These are phyloP conservation scores for Beroe ovata DNA, from an alignment of 37 sponge, comb jelly and placozoan genomes.

Conservation along the genomic window DNA sequence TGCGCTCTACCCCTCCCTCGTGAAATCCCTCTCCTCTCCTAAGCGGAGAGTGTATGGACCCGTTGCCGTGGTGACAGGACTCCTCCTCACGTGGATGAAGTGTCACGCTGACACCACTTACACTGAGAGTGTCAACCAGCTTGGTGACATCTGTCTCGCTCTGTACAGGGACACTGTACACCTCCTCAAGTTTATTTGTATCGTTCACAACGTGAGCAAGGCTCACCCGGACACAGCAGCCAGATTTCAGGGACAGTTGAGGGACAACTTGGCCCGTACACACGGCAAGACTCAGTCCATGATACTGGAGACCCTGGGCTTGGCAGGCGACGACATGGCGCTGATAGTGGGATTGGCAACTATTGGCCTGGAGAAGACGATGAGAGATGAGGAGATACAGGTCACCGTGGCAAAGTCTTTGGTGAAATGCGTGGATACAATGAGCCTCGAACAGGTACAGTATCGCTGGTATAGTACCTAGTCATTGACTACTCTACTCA, in stretches of 20 bases:
- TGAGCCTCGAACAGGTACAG: conserved; percentile 40
- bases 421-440: neutral
- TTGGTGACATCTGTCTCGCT: conserved; percentile 6
- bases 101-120: neutral
- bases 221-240: conserved; percentile 41
- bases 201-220: conserved; percentile 10
- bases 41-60: conserved; percentile 29
- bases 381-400: neutral
- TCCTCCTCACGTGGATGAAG: conserved; percentile 6
- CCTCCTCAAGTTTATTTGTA: conserved; percentile 33
- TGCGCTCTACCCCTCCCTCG: neutral
- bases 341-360: conserved; percentile 24
- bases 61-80: conserved; percentile 13
- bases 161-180: neutral
- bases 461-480: neutral
- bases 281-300: conserved; percentile 14
- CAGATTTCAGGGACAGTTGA: conserved; percentile 1
- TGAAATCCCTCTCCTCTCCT: neutral
- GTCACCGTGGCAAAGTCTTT: neutral
- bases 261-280: conserved; percentile 18
- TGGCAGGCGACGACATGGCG: neutral
- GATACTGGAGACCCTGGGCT: neutral
- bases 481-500: neutral
- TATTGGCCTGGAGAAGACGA: conserved; percentile 29
- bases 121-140: conserved; percentile 5